Base-by-base conservation (phyloP, 2,797 vertebrate genomes). In the Acridotheres tristis region DNA sequence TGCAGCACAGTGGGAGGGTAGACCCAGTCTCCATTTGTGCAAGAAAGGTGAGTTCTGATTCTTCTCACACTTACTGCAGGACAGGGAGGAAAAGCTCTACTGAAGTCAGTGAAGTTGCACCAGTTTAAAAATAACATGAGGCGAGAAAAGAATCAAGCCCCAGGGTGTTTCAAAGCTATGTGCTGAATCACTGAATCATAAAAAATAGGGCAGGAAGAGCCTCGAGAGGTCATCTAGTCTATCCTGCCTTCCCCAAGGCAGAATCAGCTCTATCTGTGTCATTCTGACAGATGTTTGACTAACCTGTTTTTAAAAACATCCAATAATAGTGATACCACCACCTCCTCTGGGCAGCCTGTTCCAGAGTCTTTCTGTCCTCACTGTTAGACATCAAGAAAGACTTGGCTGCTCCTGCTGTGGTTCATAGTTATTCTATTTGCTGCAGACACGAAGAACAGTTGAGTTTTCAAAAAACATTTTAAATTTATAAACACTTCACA, bases 91-190 rank as follows among this genome's bases (percentile, higher is more conserved):
- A 90, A 89, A 89, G 72, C 78, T 93, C 57, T 57, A 7, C 86
- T 79, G 74, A 96, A 90, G 83, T 79, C 90, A 92, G 54, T 82
- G 55, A 92, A 93, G 78, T 90, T 96, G 68, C 75, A 92, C 71
- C 57, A 92, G 78, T 94, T 93, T 96, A 97, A 96, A 96, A 92
- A 90, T 96, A 97, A 76, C 78, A 83, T 16, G 74, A 94, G 57
- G 42, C 90, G 84, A 96, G 86, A 94, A 94, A 89, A 87, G 86
- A 93, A 85, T 77, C 67, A 77, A 96, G 89, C 93, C 94, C 88
- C 85, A 29, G 87, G 89, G 81, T 68, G 36, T 94, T 96, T 94
- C 65, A 93, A 74, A 96, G 78, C 74, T 94, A 72, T 89, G 71
- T 95, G 94, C 92, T 94, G 94, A 96, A 90, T 96, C 94, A 90